Conservation (phyloP, 1,140 invertebrate species). For the Pogonomyrmex barbatus region DNA sequence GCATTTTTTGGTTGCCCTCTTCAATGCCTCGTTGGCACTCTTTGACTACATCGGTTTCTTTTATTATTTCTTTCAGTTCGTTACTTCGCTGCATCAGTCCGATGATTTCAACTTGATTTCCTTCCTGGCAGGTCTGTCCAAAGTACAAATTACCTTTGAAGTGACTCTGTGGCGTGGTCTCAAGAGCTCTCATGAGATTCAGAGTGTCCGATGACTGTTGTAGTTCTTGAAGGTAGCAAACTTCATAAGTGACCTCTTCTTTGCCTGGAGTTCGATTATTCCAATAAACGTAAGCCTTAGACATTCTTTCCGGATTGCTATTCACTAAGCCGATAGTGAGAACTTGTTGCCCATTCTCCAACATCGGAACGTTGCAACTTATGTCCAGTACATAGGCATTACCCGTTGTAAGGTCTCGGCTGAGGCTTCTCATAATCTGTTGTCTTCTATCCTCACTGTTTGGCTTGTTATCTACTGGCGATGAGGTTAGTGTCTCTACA, state of each 20-base stretch:
- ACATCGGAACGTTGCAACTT: conserved; percentile 79
- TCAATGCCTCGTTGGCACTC: conserved; percentile 86
- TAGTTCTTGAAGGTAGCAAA: conserved; percentile 77
- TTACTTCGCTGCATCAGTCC: conserved; percentile 84
- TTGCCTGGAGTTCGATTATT: conserved; percentile 66
- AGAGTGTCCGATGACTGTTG: conserved; percentile 83
- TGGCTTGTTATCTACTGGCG: conserved; percentile 73
- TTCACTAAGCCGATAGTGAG: conserved; percentile 85
- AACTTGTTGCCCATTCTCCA: conserved; percentile 76
- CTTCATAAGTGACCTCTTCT: conserved; percentile 79
- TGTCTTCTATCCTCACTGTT: conserved; percentile 85
- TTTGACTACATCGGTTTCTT: conserved; percentile 80
- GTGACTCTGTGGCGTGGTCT: background rate
- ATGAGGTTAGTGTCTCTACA: too few relatives aligned
- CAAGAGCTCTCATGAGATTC: conserved; percentile 82
- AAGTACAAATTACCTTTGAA: conserved; percentile 84
- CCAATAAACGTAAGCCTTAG: conserved; percentile 84
- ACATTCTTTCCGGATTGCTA: conserved; percentile 87
- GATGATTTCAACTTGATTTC: conserved; percentile 83
- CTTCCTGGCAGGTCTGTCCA: conserved; percentile 78
- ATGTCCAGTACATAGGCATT: conserved; percentile 79
- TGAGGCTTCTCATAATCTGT: conserved; percentile 85
- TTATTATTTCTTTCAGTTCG: conserved; percentile 85
- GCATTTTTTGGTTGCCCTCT: conserved; percentile 86
- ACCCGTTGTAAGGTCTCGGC: conserved; percentile 85